Evolutionary conservation across 2,113 vertebrate species (phyloP).

Genomic region (Cyanoderma ruficeps): DNA sequence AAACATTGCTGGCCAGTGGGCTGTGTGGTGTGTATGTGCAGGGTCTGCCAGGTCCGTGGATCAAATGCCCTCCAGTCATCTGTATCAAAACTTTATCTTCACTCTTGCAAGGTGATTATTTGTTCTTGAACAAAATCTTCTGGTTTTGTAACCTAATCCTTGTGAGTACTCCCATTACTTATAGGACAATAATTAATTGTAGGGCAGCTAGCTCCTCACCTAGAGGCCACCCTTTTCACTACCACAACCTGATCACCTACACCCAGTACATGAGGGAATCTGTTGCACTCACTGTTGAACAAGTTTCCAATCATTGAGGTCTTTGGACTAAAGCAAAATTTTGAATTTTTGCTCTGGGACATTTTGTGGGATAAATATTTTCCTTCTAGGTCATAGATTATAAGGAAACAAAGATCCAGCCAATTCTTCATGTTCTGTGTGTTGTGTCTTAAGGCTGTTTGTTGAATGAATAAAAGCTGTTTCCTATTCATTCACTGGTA

Average conservation of each 20-base stretch:
- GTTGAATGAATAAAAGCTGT: background rate
- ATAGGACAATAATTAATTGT: background rate
- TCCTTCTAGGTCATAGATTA: background rate
- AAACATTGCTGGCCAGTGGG: background rate
- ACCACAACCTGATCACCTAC: background rate
- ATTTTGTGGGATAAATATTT: background rate
- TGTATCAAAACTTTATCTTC: background rate
- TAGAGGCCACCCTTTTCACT: background rate
- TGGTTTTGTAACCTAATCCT: background rate
- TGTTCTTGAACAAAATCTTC: background rate
- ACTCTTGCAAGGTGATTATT: background rate
- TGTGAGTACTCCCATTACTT: background rate
- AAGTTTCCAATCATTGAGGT: background rate
- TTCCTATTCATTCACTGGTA: background rate
- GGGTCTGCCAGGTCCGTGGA: background rate
- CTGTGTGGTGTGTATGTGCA: background rate
- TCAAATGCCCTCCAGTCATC: background rate
- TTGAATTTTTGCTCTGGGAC: background rate
- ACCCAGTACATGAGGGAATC: background rate
- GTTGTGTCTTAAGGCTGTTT: background rate
- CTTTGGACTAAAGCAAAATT: background rate
- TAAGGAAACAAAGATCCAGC: background rate
- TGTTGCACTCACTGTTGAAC: background rate
- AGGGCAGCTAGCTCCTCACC: background rate
- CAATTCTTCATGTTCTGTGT: background rate